Evolutionary conservation across 2,888 invertebrate species (phyloP).

Genomic region (Rhogogaster chlorosoma): DNA sequence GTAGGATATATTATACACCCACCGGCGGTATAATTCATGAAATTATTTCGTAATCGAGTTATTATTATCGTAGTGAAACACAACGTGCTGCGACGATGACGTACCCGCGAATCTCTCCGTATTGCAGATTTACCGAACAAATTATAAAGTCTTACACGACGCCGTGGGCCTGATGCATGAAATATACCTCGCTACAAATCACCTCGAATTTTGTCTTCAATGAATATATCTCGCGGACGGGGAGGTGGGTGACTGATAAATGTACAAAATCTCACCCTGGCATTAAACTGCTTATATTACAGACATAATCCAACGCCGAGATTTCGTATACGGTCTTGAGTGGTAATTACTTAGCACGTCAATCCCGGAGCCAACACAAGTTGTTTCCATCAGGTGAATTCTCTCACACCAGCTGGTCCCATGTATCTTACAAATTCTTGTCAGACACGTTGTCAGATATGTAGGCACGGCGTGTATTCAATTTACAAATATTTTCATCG

Average conservation of each 20-base stretch:
- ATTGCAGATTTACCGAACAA: neutral
- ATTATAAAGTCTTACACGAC: neutral
- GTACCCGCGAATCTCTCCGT: too few relatives aligned
- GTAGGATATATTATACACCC: neutral
- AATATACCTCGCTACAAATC: neutral
- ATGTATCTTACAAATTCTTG: neutral
- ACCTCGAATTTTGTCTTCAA: neutral
- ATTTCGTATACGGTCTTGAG: conserved; percentile 31
- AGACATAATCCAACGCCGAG: conserved; percentile 8
- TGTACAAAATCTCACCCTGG: conserved; percentile 29
- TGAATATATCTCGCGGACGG: neutral
- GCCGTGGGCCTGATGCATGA: neutral
- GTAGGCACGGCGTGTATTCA: too few relatives aligned
- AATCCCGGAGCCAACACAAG: neutral
- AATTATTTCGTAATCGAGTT: neutral
- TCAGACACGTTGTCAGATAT: neutral
- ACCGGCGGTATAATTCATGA: neutral
- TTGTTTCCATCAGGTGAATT: conserved; percentile 23
- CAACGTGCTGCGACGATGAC: neutral
- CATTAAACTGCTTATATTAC: conserved; percentile 15
- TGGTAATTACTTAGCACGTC: conserved; percentile 37
- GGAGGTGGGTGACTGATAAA: conserved; percentile 5
- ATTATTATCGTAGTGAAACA: neutral
- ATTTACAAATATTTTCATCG: too few relatives aligned
- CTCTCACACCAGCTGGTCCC: neutral